A percentile compares a stretch with the other conserved stretches of the same genome.
phyloP scores from a whole-genome alignment of 2,113 vertebrate species.

The Lanius ludovicianus region DNA sequence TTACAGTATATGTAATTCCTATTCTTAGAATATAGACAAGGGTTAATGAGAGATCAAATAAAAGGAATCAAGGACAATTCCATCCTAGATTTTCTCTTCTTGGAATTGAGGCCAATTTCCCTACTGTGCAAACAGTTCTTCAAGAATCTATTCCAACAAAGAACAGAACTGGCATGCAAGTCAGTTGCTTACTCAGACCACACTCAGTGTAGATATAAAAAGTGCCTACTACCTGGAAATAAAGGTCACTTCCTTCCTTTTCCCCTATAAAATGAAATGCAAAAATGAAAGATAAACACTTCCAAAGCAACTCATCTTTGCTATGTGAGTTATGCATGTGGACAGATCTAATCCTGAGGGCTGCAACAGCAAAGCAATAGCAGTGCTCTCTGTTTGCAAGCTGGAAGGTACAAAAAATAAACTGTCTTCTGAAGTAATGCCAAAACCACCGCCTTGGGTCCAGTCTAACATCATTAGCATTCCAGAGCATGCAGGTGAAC shows the following conservation, averaged over 20 bases:
- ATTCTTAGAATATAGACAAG: neutral
- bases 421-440: neutral
- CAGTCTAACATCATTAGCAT: neutral
- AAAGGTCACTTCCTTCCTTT: neutral
- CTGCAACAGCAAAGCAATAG: neutral
- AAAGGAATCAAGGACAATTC: neutral
- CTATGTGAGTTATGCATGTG: neutral
- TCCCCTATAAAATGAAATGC: neutral
- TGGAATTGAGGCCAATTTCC: neutral
- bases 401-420: neutral
- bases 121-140: neutral
- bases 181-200: neutral
- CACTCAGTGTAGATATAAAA: neutral
- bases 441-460: neutral
- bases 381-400: neutral
- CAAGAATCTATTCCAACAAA: neutral
- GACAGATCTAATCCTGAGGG: neutral
- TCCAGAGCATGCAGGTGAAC: neutral
- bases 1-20: neutral
- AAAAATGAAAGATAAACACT: neutral
- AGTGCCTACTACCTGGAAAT: neutral
- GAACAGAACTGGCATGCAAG: neutral
- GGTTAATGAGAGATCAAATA: neutral
- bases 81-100: neutral
- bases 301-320: neutral